These are phyloP conservation scores for Argynnis bischoffii DNA, from an alignment of 2,888 invertebrate species.

Conservation along the genomic window DNA sequence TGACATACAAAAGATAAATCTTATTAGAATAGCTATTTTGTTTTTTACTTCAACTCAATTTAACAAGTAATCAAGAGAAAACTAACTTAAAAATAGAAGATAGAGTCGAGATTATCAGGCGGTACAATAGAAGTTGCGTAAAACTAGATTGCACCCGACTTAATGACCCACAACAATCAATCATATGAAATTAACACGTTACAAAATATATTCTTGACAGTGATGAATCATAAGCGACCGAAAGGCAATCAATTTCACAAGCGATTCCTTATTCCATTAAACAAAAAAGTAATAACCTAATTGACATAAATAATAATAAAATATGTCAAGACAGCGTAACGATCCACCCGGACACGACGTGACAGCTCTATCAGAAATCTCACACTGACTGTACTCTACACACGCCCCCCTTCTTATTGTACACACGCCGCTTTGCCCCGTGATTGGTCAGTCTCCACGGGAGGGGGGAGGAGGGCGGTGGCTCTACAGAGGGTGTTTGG, in stretches of 20 bases:
- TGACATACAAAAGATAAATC: too few relatives aligned
- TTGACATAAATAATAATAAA: conserved; percentile 83
- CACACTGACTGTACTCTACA: conserved; percentile 62
- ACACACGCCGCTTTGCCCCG: conserved; percentile 46
- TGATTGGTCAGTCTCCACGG: conserved; percentile 53
- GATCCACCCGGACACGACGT: conserved; percentile 76
- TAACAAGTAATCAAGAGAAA: conserved; percentile 64
- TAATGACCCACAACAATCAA: conserved; percentile 77
- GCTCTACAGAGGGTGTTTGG: conserved; percentile 54
- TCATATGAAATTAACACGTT: conserved; percentile 80
- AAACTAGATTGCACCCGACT: conserved; percentile 71
- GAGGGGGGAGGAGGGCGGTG: conserved; percentile 53
- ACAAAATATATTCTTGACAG: conserved; percentile 76
- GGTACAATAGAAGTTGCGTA: conserved; percentile 69
- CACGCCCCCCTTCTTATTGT: conserved; percentile 51
- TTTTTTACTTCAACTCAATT: conserved; percentile 42
- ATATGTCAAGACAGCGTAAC: conserved; percentile 80
- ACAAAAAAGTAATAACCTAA: conserved; percentile 82
- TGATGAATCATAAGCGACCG: conserved; percentile 80
- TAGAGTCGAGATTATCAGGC: conserved; percentile 48
- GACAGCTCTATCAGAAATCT: conserved; percentile 80
- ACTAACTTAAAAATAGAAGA: conserved; percentile 41
- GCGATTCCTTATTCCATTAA: conserved; percentile 81
- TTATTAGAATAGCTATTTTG: neutral
- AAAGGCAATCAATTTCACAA: conserved; percentile 82